These are phyloP conservation scores for Chelonoidis abingdonii DNA, from an alignment of 2,113 vertebrate species.

Conservation along the genomic window DNA sequence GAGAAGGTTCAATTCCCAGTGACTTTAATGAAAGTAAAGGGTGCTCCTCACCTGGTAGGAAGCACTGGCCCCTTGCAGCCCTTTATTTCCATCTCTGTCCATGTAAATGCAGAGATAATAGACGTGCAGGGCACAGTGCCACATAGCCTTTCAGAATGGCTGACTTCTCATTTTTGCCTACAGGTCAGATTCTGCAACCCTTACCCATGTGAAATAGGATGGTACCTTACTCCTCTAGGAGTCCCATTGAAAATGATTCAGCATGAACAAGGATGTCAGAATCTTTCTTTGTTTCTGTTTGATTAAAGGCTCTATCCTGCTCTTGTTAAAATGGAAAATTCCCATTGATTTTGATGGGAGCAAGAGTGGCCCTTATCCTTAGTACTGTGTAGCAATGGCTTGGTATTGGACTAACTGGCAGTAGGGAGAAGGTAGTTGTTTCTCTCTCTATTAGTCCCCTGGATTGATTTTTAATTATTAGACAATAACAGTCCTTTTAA, in stretches of 20 bases:
- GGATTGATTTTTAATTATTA: not conserved
- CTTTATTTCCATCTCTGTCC: not conserved
- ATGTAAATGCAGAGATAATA: fast-evolving
- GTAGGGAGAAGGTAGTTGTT: not conserved
- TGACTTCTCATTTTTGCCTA: not conserved
- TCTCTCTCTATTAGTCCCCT: not conserved
- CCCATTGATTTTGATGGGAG: not conserved
- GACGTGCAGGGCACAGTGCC: too few species aligned
- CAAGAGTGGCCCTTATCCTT: not conserved
- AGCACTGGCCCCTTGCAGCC: not conserved
- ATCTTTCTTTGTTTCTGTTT: not conserved
- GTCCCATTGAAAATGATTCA: not conserved
- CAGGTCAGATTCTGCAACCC: not conserved
- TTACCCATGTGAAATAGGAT: not conserved
- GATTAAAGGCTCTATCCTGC: not conserved
- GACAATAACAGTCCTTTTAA: not conserved
- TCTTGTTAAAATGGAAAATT: not conserved
- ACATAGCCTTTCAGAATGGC: not conserved
- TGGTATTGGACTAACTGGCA: not conserved
- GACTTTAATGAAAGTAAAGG: not conserved
- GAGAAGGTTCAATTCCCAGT: not conserved
- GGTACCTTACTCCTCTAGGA: not conserved
- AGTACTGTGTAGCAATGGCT: not conserved
- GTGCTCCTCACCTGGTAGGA: too few species aligned
- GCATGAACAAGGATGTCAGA: not conserved